These are phyloP conservation scores for Physeter macrocephalus DNA, from an alignment of 2,113 vertebrate species.

Conservation along the genomic window DNA sequence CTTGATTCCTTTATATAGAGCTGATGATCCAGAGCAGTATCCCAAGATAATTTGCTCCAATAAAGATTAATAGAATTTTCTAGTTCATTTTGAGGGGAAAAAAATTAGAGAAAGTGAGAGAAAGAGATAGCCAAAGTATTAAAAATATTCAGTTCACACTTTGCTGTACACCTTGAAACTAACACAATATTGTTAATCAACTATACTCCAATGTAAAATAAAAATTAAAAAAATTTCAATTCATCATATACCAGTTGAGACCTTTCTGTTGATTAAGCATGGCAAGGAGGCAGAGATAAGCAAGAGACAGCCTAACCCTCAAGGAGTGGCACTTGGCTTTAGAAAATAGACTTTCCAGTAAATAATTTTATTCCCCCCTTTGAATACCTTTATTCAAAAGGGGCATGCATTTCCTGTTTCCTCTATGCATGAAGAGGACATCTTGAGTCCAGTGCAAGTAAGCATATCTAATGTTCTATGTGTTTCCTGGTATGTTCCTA, in stretches of 20 bases:
- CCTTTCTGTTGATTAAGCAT: background rate
- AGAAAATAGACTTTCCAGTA: background rate
- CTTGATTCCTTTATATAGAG: background rate
- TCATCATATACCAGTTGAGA: background rate
- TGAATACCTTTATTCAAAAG: background rate
- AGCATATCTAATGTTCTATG: background rate
- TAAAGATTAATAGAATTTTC: constrained; percentile 7
- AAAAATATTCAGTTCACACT: background rate
- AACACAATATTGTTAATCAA: background rate
- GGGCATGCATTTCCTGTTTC: background rate
- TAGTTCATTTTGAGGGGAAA: constrained; percentile 6
- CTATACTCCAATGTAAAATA: background rate
- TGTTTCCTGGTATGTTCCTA: background rate
- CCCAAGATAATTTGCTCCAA: background rate
- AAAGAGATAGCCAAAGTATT: background rate
- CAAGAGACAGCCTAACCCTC: background rate
- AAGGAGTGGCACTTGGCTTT: background rate
- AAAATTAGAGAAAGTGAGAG: background rate
- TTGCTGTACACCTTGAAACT: background rate
- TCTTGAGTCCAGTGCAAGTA: background rate
- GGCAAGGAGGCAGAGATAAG: background rate
- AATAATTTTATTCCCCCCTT: background rate
- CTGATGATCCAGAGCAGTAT: background rate
- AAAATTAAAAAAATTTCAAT: background rate
- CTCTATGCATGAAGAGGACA: background rate